A percentile compares a stretch with the other conserved stretches of the same genome.
These are phyloP conservation scores for Nanger granti DNA, from an alignment of 2,113 vertebrate genomes.

Conservation along the genomic window DNA sequence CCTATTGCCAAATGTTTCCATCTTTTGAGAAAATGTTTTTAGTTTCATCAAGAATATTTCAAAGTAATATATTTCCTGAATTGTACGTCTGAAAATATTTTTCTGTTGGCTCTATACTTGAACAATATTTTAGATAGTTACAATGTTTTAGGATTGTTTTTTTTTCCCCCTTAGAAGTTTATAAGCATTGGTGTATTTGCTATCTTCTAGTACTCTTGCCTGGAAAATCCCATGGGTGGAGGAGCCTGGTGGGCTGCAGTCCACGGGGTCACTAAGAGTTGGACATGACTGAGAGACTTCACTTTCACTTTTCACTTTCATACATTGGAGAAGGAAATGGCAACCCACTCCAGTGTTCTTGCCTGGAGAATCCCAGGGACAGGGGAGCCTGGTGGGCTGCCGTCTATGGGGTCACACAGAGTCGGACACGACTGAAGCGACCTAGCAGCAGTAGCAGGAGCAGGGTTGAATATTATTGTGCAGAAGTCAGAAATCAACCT, in stretches of 20 bases:
- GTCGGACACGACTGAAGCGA: accelerated
- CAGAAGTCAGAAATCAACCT: neutral
- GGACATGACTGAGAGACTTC: too few species aligned
- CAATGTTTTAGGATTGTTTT: neutral
- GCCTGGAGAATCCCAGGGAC: too few species aligned
- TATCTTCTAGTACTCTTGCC: neutral
- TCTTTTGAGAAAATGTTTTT: constrained; percentile 22
- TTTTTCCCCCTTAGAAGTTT: neutral
- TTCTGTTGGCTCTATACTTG: neutral
- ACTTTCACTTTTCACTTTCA: too few species aligned
- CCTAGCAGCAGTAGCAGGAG: too few species aligned
- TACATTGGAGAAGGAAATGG: too few species aligned
- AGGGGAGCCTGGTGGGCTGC: too few species aligned
- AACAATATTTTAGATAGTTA: constrained; percentile 5
- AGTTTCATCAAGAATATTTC: constrained; percentile 2
- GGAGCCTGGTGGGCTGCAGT: too few species aligned
- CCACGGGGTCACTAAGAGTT: too few species aligned
- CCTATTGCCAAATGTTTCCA: neutral
- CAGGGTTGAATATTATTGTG: neutral
- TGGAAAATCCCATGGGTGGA: too few species aligned
- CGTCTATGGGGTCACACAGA: too few species aligned
- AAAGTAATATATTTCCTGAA: neutral
- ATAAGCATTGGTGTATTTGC: neutral
- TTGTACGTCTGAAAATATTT: neutral
- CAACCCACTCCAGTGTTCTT: too few species aligned